These are phyloP conservation scores for Steinernema carpocapsae DNA, from an alignment of 2,888 invertebrate species.

Conservation along the genomic window DNA sequence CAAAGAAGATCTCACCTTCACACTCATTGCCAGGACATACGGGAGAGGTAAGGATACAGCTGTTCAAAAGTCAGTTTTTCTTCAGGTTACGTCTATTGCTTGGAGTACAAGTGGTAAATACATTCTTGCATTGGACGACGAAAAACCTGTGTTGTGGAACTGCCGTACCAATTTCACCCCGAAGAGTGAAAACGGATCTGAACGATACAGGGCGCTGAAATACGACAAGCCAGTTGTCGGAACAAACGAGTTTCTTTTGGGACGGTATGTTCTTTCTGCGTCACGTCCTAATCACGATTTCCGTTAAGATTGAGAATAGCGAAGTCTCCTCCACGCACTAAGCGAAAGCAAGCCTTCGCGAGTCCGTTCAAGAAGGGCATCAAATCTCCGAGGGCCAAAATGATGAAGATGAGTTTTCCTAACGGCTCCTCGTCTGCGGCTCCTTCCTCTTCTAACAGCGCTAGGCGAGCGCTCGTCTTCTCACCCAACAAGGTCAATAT, in stretches of 20 bases:
- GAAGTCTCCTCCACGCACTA: background rate
- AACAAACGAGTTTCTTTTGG: background rate
- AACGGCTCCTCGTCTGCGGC: too few species aligned
- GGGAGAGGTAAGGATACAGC: background rate
- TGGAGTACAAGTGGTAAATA: conserved; percentile 9
- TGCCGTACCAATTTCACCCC: background rate
- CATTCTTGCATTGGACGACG: background rate
- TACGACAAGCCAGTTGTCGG: background rate
- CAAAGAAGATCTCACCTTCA: background rate
- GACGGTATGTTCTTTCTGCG: background rate
- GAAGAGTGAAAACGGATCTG: background rate
- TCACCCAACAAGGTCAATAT: background rate
- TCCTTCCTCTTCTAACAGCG: background rate
- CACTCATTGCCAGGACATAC: background rate
- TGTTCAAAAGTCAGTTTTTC: background rate
- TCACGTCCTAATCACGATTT: background rate
- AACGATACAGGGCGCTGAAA: background rate
- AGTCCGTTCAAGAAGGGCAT: background rate
- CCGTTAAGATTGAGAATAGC: background rate
- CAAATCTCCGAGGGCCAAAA: background rate
- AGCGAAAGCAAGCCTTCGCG: background rate
- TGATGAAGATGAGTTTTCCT: too few species aligned
- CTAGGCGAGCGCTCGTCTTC: background rate
- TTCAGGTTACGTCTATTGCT: background rate
- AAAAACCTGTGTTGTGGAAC: background rate